phyloP scores from a whole-genome alignment of 2,888 invertebrate species.

The Acanthococcus lagerstroemiae region DNA sequence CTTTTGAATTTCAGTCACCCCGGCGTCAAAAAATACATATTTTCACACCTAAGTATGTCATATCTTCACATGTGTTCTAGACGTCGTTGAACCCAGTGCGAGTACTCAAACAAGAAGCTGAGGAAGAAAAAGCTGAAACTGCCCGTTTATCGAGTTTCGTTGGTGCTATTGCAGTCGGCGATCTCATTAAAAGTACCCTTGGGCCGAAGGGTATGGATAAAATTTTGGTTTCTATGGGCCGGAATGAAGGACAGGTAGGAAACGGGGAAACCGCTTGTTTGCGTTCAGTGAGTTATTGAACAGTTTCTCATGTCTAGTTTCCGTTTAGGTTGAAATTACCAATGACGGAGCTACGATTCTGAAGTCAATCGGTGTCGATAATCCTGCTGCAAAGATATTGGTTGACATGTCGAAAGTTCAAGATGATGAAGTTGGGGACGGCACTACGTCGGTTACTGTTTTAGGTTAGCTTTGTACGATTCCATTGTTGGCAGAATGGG shows the following conservation, averaged over 20 bases:
- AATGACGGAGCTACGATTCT: slow-evolving; percentile 99
- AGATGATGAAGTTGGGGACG: slow-evolving; percentile 99
- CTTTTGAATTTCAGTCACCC: too few relatives aligned
- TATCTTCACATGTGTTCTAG: slow-evolving; percentile 43
- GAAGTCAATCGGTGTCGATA: slow-evolving; percentile 91
- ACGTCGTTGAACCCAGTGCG: slow-evolving; percentile 86
- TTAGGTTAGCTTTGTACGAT: slow-evolving; percentile 49
- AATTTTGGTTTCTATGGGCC: slow-evolving; percentile 69
- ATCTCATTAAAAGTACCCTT: slow-evolving; percentile 93
- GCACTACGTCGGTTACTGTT: slow-evolving; percentile 98
- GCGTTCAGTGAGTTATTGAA: not conserved
- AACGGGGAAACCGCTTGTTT: not conserved
- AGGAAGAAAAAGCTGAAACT: slow-evolving; percentile 94
- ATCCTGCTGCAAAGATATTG: slow-evolving; percentile 96
- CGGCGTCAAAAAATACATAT: too few relatives aligned
- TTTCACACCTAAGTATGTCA: too few relatives aligned
- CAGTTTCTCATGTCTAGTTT: not conserved
- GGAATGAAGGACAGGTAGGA: slow-evolving; percentile 58
- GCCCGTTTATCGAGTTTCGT: slow-evolving; percentile 96
- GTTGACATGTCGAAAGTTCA: slow-evolving; percentile 99
- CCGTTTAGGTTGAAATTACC: slow-evolving; percentile 79
- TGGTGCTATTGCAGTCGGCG: slow-evolving; percentile 97
- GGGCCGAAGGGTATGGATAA: slow-evolving; percentile 99
- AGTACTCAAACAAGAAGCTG: slow-evolving; percentile 89
- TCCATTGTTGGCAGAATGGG: not conserved